Evolutionary conservation across 2,797 vertebrate genomes (phyloP), one percentile per base, ranked within the genome.

Genomic region (Sebastes jordani): DNA sequence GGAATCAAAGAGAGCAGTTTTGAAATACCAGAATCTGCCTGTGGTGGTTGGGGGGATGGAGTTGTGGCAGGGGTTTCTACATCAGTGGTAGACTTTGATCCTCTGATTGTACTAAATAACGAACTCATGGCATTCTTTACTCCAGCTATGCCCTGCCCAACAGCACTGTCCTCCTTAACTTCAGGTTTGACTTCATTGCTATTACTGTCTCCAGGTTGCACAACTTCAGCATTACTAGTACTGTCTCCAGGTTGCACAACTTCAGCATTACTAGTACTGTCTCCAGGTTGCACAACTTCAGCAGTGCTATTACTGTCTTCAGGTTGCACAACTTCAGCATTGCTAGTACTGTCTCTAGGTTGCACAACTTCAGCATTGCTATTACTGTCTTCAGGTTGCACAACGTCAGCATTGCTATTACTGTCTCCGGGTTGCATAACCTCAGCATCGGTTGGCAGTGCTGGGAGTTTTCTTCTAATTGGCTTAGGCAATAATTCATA

Each of bases 81-180:
- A 1, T 95, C 94, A 32, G 94, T 88, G 30, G 95, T 81, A 61
- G 96, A 91, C 69, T 96, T 98, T 86, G 96, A 96, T 65, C 96
- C 93, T 66, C 96, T 96, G 27, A 96, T 83, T 36, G 95, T 83
- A 79, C 87, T 95, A 30, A 96, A 93, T 60, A 99, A 94, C 64
- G 97, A 98, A 85, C 92, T 98, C 92, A 98, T 91, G 6, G 95
- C 96, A 93, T 92, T 97, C 91, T 97, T 98, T 42, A 98, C 93
- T 71, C 95, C 97, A 73, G 92, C 89, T 79, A 95, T 87, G 36
- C 94, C 90, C 22, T 93, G 93, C 60, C 93, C 91, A 56, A 88
- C 95, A 70, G 83, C 23, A 76, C 58, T 64, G 65, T 95, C 92
- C 75, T 96, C 93, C 75, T 94, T 92, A 29, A 62, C 62, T 52